These are phyloP conservation scores for Heteromurus nitidus DNA, from an alignment of 2,888 invertebrate species.

Conservation along the genomic window DNA sequence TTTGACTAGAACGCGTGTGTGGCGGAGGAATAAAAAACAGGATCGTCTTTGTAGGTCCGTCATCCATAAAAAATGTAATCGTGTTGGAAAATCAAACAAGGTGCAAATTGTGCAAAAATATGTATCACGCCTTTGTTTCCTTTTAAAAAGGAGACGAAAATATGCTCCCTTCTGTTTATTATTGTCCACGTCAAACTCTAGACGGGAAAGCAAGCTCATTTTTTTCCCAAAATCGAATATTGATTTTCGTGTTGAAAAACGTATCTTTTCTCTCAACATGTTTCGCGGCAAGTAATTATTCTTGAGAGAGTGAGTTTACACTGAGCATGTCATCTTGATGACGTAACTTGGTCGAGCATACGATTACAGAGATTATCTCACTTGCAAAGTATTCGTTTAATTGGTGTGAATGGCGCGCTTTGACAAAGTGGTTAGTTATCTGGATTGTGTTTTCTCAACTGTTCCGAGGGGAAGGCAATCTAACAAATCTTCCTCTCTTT, in stretches of 20 bases:
- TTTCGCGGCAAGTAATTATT: too few species aligned
- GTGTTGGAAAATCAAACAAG: too few species aligned
- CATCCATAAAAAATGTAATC: too few species aligned
- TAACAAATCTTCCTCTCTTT: background rate
- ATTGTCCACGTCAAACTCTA: too few species aligned
- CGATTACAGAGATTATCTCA: conserved; percentile 25
- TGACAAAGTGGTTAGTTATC: conserved; percentile 30
- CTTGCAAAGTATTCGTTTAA: conserved; percentile 57
- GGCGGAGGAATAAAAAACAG: conserved; percentile 8
- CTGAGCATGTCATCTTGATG: background rate
- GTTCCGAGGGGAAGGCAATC: background rate
- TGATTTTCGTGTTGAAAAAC: too few species aligned
- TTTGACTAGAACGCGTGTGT: conserved; percentile 29
- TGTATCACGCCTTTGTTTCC: too few species aligned
- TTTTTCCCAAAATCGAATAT: too few species aligned
- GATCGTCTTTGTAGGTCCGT: conserved; percentile 41
- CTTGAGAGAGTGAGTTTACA: background rate
- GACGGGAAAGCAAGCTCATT: too few species aligned
- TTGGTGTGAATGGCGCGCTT: conserved; percentile 33
- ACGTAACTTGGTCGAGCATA: background rate
- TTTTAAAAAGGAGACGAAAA: too few species aligned
- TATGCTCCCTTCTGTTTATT: too few species aligned
- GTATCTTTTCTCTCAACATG: too few species aligned
- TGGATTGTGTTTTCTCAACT: background rate
- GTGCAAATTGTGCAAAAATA: too few species aligned